Percentiles rank a stretch among this genome's conserved stretches.
Conservation (phyloP, 2,113 vertebrate genomes). For the Sprattus sprattus region DNA sequence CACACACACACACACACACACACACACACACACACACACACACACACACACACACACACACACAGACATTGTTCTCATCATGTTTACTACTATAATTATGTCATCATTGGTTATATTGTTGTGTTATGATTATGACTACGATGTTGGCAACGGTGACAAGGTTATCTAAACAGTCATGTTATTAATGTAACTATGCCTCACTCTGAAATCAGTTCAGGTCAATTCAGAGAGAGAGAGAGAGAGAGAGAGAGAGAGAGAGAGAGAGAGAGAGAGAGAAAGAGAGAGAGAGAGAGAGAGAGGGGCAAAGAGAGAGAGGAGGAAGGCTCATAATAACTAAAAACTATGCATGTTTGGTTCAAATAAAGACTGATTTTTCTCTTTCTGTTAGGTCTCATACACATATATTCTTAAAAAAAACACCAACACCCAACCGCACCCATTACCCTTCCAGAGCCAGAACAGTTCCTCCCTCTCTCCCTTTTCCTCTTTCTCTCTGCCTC, state of each 20-base stretch:
- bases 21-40: background rate
- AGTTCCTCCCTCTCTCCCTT: background rate
- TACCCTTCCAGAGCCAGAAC: background rate
- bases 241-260: background rate
- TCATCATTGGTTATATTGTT: too few relatives aligned
- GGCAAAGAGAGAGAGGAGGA: too few relatives aligned
- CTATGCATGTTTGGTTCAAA: background rate
- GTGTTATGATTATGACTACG: background rate
- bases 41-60: background rate
- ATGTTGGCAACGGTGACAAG: background rate
- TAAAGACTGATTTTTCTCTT: background rate
- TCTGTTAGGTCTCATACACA: background rate
- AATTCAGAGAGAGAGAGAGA: background rate
- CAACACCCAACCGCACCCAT: background rate
- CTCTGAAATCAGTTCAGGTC: background rate
- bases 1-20: background rate
- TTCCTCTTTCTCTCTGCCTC: too few relatives aligned
- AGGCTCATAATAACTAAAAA: background rate
- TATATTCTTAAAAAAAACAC: background rate
- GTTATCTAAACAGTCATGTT: background rate
- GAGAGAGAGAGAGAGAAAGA: background rate
- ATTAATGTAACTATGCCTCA: background rate
- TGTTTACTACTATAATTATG: background rate
- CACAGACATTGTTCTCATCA: background rate
- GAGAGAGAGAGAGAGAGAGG: background rate